These are phyloP conservation scores for Ahaetulla prasina DNA, from an alignment of 2,113 vertebrate genomes.

Conservation along the genomic window DNA sequence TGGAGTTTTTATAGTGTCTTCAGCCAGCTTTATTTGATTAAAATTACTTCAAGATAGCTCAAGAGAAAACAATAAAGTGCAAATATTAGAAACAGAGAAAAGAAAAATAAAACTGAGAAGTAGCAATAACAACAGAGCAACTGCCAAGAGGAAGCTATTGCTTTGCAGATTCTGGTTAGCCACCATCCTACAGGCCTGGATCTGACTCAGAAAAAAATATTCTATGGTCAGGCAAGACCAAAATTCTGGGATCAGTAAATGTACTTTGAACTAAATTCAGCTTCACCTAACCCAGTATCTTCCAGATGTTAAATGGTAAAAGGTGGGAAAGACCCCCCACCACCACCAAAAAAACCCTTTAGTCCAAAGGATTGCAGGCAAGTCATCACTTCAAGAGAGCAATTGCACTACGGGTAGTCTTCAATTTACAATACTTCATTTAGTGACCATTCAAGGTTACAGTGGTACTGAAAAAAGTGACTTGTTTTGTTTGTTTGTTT, in stretches of 20 bases:
- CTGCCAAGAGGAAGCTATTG: background rate
- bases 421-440: too few species aligned
- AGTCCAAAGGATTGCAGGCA: background rate
- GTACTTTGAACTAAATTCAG: background rate
- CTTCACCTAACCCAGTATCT: background rate
- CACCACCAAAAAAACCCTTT: too few species aligned
- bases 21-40: background rate
- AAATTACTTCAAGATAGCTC: background rate
- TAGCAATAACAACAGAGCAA: background rate
- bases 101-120: background rate
- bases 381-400: background rate
- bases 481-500: too few species aligned
- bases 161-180: background rate
- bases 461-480: too few species aligned
- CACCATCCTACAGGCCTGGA: background rate
- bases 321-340: accelerated
- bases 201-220: background rate
- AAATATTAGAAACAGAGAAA: background rate
- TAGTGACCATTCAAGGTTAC: too few species aligned
- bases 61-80: background rate
- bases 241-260: background rate
- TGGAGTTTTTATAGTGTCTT: background rate
- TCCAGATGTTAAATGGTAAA: background rate
- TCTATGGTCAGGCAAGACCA: background rate
- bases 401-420: background rate